Percentiles rank a stretch among this genome's conserved stretches.
These are phyloP conservation scores for Promerops cafer DNA, from an alignment of 2,113 vertebrate species.

Conservation along the genomic window DNA sequence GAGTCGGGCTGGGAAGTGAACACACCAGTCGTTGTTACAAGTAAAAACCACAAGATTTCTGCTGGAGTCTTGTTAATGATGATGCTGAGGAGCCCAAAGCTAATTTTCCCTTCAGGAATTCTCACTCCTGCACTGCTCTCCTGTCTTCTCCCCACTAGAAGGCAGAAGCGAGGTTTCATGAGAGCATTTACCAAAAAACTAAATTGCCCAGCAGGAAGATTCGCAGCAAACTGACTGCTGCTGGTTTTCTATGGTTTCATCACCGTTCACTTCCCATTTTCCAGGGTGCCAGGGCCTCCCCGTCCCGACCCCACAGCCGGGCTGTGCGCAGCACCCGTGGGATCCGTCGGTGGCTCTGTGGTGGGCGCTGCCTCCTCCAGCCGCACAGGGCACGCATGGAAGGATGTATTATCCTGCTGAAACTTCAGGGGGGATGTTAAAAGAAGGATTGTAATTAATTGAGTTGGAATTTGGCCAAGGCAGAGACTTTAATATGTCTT, in stretches of 20 bases:
- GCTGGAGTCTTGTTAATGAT: background rate
- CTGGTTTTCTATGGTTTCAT: background rate
- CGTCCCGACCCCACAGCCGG: background rate
- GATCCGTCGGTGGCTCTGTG: background rate
- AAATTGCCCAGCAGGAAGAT: slow-evolving; percentile 34
- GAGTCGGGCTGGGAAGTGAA: background rate
- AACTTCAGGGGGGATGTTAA: slow-evolving; percentile 44
- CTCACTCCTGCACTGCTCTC: background rate
- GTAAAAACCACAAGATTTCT: background rate
- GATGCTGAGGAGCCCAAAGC: background rate
- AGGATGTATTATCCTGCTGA: background rate
- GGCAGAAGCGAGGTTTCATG: slow-evolving; percentile 39
- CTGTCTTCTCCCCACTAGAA: slow-evolving; percentile 34
- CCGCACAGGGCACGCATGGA: background rate
- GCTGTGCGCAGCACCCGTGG: background rate
- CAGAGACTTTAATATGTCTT: slow-evolving; percentile 19
- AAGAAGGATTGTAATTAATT: slow-evolving; percentile 52
- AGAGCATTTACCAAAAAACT: background rate
- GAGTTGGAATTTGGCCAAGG: slow-evolving; percentile 53
- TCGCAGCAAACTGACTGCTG: background rate
- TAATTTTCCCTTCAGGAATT: background rate
- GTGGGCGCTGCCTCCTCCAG: background rate
- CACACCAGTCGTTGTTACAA: background rate
- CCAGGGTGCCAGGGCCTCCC: background rate
- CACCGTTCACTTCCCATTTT: background rate